A percentile compares a stretch with the other conserved stretches of the same genome.
Conservation (phyloP, 2,113 vertebrate genomes). For the Anarhynchus alexandrinus region DNA sequence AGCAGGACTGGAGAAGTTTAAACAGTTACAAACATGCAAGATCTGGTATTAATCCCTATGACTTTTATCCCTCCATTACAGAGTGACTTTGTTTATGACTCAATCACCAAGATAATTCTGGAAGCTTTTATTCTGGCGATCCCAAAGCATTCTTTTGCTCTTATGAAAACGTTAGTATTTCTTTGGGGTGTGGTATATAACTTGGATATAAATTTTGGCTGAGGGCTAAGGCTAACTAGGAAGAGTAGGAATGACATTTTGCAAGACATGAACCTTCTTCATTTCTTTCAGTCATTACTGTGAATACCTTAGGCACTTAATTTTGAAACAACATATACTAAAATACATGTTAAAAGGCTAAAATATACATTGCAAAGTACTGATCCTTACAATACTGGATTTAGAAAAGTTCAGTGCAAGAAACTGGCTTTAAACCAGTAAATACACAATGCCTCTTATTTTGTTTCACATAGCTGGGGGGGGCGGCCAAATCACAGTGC, state of each 20-base stretch:
- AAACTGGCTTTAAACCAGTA: neutral
- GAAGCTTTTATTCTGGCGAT: neutral
- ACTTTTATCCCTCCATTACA: neutral
- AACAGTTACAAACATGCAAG: neutral
- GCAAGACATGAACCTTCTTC: neutral
- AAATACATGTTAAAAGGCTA: neutral
- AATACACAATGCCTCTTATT: neutral
- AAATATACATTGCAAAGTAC: neutral
- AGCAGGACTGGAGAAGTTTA: neutral
- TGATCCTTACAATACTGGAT: neutral
- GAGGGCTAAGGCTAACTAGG: neutral
- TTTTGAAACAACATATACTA: neutral
- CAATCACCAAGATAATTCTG: neutral
- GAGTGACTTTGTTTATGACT: neutral
- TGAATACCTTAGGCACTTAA: neutral
- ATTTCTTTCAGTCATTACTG: neutral
- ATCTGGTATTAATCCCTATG: neutral
- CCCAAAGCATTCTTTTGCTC: neutral
- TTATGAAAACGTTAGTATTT: neutral
- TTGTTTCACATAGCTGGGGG: neutral
- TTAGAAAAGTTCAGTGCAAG: neutral
- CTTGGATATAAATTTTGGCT: neutral
- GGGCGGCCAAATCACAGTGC: neutral
- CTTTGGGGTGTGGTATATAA: neutral
- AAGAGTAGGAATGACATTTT: neutral